Evolutionary conservation across 2,888 invertebrate species (phyloP), one percentile per base, ranked within the genome.

Genomic region (Phrixothrix hirtus): DNA sequence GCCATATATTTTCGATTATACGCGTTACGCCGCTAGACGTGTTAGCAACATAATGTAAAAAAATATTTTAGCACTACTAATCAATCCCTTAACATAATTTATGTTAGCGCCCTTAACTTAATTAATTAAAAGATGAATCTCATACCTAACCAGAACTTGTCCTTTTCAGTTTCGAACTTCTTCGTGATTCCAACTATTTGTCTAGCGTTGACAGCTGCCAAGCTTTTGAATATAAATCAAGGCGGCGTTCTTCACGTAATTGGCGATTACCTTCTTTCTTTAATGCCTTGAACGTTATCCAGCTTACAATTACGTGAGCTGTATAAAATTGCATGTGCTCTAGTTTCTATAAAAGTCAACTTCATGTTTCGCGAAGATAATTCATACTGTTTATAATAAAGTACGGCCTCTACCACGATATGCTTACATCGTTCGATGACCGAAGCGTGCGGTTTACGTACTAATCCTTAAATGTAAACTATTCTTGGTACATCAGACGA

Each of bases 321-420:
- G 47, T 29, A 21, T 27, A 31, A 36, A 30, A 42, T 49, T 37
- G 49, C 49, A 55, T 55, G 55, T 58, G 55, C 58, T 55, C 55
- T 38, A 58, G 36, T 57, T 57, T 43, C 38, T 47, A 36, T 51
- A 55, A 55, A 58, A 58, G 55, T 58, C 55, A 55, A 57, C 57
- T 51, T 57, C 57, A 57, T 55, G 56, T 51, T 45, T 39, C 44
- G 30, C 39, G 50, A 48, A 65, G 65, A 68, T 68, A 69, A 67
- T 66, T 63, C 63, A 65, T 39, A 36, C 32, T 41, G 32, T 39
- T 51, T 45, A 39, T 39, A 44, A 45, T 51, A 49, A 63, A 62
- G 64, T 60, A 64, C 63, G 69, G 69, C 69, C 69, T 63, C 46
- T 62, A 60, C 61, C 66, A 64, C 65, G 64, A 69, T 65, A 63